Evolutionary conservation across 2,797 vertebrate species (phyloP).

Genomic region (Clarias laeviceps): DNA sequence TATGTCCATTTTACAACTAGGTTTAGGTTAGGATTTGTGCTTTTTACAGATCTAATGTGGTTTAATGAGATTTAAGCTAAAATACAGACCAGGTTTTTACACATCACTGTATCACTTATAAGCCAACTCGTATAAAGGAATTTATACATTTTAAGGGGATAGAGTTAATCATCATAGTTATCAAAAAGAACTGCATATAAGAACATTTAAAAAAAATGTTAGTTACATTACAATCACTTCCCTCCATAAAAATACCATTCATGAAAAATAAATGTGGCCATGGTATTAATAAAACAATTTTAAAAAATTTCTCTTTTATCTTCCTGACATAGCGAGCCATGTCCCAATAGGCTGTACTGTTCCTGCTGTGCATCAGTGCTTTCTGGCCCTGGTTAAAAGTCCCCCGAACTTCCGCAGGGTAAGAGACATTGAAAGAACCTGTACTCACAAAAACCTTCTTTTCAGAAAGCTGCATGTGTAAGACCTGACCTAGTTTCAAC

Average conservation of each 20-base stretch:
- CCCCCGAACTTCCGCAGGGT: slow-evolving; percentile 61
- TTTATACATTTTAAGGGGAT: not conserved
- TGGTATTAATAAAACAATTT: not conserved
- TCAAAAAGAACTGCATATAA: not conserved
- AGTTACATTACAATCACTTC: not conserved
- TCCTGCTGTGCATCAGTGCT: slow-evolving; percentile 15
- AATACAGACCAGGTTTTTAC: not conserved
- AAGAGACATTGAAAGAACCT: slow-evolving; percentile 22
- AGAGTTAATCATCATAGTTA: not conserved
- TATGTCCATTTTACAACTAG: not conserved
- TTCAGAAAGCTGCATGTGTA: slow-evolving; percentile 64
- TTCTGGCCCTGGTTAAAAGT: slow-evolving; percentile 56
- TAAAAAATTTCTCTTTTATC: not conserved
- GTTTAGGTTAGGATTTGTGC: not conserved
- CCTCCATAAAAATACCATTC: not conserved
- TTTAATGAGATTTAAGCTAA: not conserved
- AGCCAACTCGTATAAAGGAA: not conserved
- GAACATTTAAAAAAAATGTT: not conserved
- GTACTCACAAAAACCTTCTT: slow-evolving; percentile 44
- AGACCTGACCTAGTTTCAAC: slow-evolving; percentile 69
- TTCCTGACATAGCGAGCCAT: not conserved
- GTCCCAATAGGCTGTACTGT: slow-evolving; percentile 13
- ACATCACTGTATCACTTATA: not conserved
- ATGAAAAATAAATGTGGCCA: not conserved
- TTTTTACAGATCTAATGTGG: not conserved